Evolutionary conservation across 2,888 invertebrate genomes (phyloP).

Genomic region (Metopia argyrocephala): DNA sequence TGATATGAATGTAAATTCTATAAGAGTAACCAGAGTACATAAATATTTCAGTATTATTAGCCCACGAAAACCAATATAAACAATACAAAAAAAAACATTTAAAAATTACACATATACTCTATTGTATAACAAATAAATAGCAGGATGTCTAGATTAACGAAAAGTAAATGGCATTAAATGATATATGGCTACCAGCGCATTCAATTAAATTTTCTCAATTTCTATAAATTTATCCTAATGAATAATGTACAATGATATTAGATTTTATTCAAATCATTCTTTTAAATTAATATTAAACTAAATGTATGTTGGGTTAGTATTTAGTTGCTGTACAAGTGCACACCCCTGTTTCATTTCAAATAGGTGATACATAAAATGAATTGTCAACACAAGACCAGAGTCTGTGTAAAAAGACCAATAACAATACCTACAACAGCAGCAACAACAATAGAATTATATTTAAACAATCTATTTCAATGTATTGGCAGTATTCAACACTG

Average conservation of each 20-base stretch:
- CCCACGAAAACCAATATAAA: conserved; percentile 47
- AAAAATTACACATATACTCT: neutral
- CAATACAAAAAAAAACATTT: neutral
- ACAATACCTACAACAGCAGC: conserved; percentile 16
- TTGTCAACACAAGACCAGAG: conserved; percentile 60
- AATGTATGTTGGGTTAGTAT: neutral
- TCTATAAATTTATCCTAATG: neutral
- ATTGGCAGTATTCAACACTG: neutral
- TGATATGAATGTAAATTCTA: conserved; percentile 4
- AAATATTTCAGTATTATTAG: conserved; percentile 59
- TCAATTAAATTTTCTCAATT: conserved; percentile 43
- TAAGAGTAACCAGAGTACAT: conserved; percentile 42
- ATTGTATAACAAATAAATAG: conserved; percentile 15
- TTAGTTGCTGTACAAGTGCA: neutral
- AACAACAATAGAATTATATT: conserved; percentile 10
- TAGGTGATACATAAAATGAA: conserved; percentile 66
- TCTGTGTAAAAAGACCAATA: neutral
- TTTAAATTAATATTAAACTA: neutral
- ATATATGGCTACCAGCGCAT: conserved; percentile 31
- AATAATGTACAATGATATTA: neutral
- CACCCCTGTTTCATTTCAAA: neutral
- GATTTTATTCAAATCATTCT: neutral
- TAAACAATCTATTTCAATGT: conserved; percentile 13
- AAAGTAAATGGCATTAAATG: conserved; percentile 56
- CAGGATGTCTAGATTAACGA: conserved; percentile 24